These are phyloP conservation scores for Clupea harengus DNA, from an alignment of 2,113 vertebrate genomes.

Conservation along the genomic window DNA sequence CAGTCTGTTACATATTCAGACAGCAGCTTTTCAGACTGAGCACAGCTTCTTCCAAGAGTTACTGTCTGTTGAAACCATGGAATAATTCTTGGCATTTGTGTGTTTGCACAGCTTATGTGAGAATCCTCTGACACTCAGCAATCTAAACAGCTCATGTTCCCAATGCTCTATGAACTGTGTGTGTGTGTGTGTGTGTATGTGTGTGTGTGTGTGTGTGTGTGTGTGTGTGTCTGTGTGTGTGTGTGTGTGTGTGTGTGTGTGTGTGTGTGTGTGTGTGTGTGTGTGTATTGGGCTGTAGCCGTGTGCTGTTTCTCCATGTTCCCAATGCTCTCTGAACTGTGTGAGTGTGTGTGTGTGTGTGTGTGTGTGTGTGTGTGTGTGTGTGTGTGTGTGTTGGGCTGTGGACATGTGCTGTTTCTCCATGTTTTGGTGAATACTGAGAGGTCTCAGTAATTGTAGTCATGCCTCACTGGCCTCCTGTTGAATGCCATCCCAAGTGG, in stretches of 20 bases:
- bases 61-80: not conserved
- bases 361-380: constrained; percentile 6
- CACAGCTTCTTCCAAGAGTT: not conserved
- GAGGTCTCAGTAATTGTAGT: constrained; percentile 57
- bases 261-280: not conserved
- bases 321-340: no score
- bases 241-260: constrained; percentile 4
- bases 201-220: not conserved
- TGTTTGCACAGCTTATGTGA: not conserved
- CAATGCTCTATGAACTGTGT: not conserved
- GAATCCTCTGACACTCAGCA: constrained; percentile 1
- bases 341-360: not conserved
- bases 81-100: not conserved
- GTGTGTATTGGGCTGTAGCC: not conserved
- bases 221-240: not conserved
- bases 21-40: not conserved
- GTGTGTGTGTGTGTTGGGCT: not conserved
- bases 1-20: not conserved
- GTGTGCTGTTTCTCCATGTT: not conserved
- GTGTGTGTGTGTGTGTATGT: not conserved
- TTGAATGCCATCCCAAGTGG: constrained; percentile 40
- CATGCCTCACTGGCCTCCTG: constrained; percentile 53
- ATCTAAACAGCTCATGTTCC: not conserved
- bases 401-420: not conserved
- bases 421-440: not conserved